Conservation (phyloP, 2,797 vertebrate species). For the Novumbra hubbsi region DNA sequence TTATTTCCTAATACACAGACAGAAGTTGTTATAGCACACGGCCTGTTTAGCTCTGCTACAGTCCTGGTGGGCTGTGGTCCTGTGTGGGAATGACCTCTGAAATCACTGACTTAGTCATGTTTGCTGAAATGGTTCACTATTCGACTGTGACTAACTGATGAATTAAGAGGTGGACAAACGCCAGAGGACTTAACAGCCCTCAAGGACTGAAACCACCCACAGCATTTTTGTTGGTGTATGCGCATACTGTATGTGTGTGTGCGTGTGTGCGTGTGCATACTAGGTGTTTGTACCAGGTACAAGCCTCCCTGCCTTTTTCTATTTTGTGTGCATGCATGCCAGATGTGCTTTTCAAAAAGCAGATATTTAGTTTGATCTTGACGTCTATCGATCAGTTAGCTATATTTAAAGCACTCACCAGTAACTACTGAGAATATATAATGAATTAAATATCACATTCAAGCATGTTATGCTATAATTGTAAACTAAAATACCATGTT, state of each 20-base stretch:
- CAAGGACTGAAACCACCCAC: slow-evolving; percentile 41
- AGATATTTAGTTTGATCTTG: slow-evolving; percentile 43
- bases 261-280: slow-evolving; percentile 20
- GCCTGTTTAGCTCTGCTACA: slow-evolving; percentile 42
- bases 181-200: slow-evolving; percentile 60
- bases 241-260: slow-evolving; percentile 13
- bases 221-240: slow-evolving; percentile 26
- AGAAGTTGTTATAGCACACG: slow-evolving; percentile 44
- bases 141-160: background rate
- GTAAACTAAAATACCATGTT: slow-evolving; percentile 7
- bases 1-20: slow-evolving; percentile 18
- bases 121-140: background rate
- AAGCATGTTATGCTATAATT: slow-evolving; percentile 8
- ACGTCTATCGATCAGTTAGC: slow-evolving; percentile 38
- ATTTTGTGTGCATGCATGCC: slow-evolving; percentile 59
- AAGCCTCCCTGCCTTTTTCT: slow-evolving; percentile 38
- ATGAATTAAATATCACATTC: background rate
- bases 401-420: too few relatives aligned
- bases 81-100: slow-evolving; percentile 20
- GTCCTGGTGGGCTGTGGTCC: slow-evolving; percentile 65
- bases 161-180: slow-evolving; percentile 17
- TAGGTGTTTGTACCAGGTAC: too few relatives aligned
- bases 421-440: slow-evolving; percentile 20
- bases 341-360: slow-evolving; percentile 40
- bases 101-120: slow-evolving; percentile 5